Base-by-base conservation (phyloP, 2,797 vertebrate species). In the Oreonectes daqikongensis region DNA sequence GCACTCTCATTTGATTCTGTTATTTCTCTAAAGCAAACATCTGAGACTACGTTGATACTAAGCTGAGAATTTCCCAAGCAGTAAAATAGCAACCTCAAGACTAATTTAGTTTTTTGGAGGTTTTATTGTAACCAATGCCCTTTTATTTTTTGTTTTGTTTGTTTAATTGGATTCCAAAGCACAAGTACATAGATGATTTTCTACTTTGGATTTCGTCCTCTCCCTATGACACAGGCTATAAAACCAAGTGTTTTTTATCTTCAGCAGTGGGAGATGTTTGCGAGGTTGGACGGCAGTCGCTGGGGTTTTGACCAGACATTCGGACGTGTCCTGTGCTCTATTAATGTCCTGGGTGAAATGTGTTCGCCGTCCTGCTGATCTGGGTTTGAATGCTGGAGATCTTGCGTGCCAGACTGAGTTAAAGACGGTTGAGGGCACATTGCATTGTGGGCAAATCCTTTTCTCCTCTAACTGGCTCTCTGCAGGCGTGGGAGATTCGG, bases 401-500 rank as follows among this genome's bases (percentile, higher is more conserved):
- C 79, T 42, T 76, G 85, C 84, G 87, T 93, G 92, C 90, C 90
- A 90, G 85, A 89, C 83, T 78, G 79, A 88, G 90, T 93, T 91
- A 93, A 84, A 87, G 88, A 83, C 89, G 90, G 87, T 90, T 89
- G 87, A 93, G 82, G 89, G 88, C 88, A 92, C 90, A 91, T 86
- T 91, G 91, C 91, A 91, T 89, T 88, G 89, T 92, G 91, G 87
- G 90, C 87, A 82, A 90, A 92, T 93, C 89, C 90, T 88, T 90
- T 91, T 91, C 84, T 91, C 85, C 87, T 24, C 78, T 82, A 81
- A 80, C 87, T 82, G 89, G 88, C 86, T 48, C 42, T 68, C 20
- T 46, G 52, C 73, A 22, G 50, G 28, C 24, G 69, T 72, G 50
- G 44, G 61, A 52, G 44, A 15, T 32, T 20, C 24, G 26, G 53